Percentiles rank a stretch among this genome's conserved stretches.
Evolutionary conservation across 2,113 vertebrate genomes (phyloP).

Genomic region (Lagopus leucura): DNA sequence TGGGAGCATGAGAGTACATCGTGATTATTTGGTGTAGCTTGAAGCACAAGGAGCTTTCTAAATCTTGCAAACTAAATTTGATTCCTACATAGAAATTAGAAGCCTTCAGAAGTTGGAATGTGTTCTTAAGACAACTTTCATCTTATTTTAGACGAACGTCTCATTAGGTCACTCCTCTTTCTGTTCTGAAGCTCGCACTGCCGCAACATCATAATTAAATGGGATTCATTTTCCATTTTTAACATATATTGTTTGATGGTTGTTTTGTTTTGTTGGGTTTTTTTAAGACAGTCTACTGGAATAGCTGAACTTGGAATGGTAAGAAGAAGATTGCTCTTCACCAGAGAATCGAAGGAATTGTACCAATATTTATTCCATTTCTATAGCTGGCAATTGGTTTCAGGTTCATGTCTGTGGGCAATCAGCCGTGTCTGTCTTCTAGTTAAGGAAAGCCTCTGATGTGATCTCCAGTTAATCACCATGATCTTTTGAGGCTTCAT

Average conservation of each 20-base stretch:
- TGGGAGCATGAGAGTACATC: background rate
- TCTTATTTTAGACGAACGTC: slow-evolving; percentile 53
- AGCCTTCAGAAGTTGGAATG: slow-evolving; percentile 16
- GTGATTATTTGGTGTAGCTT: background rate
- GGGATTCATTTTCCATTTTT: slow-evolving; percentile 55
- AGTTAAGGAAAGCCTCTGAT: background rate
- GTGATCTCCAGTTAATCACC: slow-evolving; percentile 22
- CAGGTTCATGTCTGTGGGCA: background rate
- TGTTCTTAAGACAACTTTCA: slow-evolving; percentile 10
- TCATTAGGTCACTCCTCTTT: slow-evolving; percentile 16
- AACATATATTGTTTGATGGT: slow-evolving; percentile 42
- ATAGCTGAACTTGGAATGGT: background rate
- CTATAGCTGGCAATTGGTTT: slow-evolving; percentile 22
- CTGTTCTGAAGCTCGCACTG: slow-evolving; percentile 30
- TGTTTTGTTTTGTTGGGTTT: background rate
- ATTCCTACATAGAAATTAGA: slow-evolving; percentile 48
- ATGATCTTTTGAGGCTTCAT: background rate
- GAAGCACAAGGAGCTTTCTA: background rate
- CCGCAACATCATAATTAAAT: slow-evolving; percentile 59
- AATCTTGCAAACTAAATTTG: slow-evolving; percentile 21
- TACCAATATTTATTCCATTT: background rate
- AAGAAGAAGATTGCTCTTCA: background rate
- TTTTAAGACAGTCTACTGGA: background rate
- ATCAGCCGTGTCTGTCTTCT: background rate
- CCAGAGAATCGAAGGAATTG: background rate